Base-by-base conservation (phyloP, 1,140 invertebrate genomes). In the Orius insidiosus region DNA sequence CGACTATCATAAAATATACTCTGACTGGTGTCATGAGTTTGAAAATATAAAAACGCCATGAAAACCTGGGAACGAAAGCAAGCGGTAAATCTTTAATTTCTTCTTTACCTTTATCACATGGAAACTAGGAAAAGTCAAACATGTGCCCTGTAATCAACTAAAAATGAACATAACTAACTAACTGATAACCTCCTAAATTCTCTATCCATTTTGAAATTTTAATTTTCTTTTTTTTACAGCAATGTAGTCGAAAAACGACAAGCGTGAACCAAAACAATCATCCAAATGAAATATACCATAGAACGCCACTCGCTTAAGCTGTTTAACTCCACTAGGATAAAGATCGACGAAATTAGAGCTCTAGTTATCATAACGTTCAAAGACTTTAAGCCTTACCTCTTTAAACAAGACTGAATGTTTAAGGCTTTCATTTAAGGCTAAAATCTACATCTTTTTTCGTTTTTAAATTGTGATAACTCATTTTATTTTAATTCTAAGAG, bases 21-120 rank as follows among this genome's bases (percentile, higher is more conserved):
- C 87, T 18, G 87, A 93, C 61, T 94, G 89, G 89, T 93, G 88
- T 65, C 85, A 92, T 61, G 87, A 93, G 61, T 93, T 94, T 63
- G 86, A 93, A 62, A 90, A 62, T 94, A 93, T 62, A 93, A 94
- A 67, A 79, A 78, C 35, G 86, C 86, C 9, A 90, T 92, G 85
- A 90, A 92, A 59, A 81, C 76, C 35, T 94, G 89, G 89, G 86
- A 93, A 63, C 72, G 78, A 58, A 90, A 87, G 62, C 86, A 93
- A 77, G 80, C 82, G 63, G 88, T 92, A 71, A 78, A 75, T 75
- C 14, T 41, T 41, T 41, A 3, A 13, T 15, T n/a, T 41, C 6
- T 10, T 41, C 6, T 41, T 41, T n/a, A 40, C 18, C 38, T 11
- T n/a, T 4, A 11, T 18, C 6, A 6, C 18, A 13, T 40, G n/a